phyloP scores from a whole-genome alignment of 2,113 vertebrate genomes.

The Deroptyus accipitrinus region DNA sequence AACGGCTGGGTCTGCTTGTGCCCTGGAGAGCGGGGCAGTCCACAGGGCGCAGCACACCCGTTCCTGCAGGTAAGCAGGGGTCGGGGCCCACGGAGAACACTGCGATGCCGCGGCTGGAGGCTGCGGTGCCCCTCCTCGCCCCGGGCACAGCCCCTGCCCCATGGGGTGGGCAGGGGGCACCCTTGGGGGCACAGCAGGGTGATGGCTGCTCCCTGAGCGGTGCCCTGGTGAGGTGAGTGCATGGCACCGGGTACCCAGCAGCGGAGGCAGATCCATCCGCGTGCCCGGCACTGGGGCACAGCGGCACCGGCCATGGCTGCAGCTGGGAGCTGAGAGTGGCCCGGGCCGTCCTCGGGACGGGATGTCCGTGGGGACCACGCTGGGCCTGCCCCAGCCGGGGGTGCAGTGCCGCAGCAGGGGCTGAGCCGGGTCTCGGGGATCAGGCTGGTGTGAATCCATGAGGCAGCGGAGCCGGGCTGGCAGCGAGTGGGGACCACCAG shows the following conservation, averaged over 20 bases:
- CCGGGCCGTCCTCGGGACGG: not conserved
- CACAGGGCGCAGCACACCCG: not conserved
- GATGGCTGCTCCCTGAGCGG: not conserved
- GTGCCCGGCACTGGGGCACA: rapidly evolving
- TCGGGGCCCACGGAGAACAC: not conserved
- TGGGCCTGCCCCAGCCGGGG: not conserved
- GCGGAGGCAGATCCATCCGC: not conserved
- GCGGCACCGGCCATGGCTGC: not conserved
- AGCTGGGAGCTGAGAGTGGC: not conserved
- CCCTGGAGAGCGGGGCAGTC: not conserved
- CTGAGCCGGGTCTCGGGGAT: constrained; percentile 49
- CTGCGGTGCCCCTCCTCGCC: not conserved
- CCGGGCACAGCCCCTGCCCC: not conserved
- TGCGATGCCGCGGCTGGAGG: rapidly evolving
- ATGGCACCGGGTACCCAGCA: not conserved
- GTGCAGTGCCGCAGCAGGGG: no score
- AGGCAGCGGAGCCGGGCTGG: not conserved
- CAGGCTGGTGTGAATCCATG: constrained; percentile 15
- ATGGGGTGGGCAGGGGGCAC: rapidly evolving
- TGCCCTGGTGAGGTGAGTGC: not conserved
- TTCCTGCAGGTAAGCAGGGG: constrained; percentile 5
- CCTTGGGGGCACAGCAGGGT: not conserved
- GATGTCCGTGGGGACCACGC: not conserved
- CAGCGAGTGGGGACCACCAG: not conserved
- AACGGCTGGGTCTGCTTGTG: not conserved